phyloP scores from a whole-genome alignment of 2,888 invertebrate genomes.

The Macrophya annulata region DNA sequence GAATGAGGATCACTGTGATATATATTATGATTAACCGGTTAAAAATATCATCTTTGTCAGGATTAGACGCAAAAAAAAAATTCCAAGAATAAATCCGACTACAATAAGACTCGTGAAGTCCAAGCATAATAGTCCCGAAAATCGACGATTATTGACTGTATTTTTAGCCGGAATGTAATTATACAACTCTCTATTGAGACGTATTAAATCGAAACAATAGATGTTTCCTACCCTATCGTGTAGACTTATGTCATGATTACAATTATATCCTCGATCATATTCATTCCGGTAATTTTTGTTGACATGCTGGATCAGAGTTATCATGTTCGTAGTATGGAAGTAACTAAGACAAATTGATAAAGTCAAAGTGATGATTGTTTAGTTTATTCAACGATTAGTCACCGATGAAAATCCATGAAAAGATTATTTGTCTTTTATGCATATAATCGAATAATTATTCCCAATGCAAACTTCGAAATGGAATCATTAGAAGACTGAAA shows the following conservation, averaged over 20 bases:
- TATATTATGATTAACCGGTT: not conserved
- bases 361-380: not conserved
- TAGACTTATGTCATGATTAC: not conserved
- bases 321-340: conserved; percentile 15
- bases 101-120: not conserved
- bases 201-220: not conserved
- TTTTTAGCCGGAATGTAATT: not conserved
- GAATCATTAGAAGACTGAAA: not conserved
- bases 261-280: conserved; percentile 8
- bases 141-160: not conserved
- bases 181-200: not conserved
- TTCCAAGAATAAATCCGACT: not conserved
- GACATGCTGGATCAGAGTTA: conserved; percentile 4
- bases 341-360: not conserved
- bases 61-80: not conserved
- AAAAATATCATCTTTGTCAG: not conserved
- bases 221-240: not conserved
- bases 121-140: not conserved
- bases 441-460: not conserved
- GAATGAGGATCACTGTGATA: not conserved
- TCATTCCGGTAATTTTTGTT: conserved; percentile 11
- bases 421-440: not conserved
- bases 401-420: not conserved
- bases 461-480: not conserved
- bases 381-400: not conserved